Percentiles rank a stretch among this genome's conserved stretches.
These are phyloP conservation scores for Lithophane leautieri DNA, from an alignment of 2,888 invertebrate species.

Conservation along the genomic window DNA sequence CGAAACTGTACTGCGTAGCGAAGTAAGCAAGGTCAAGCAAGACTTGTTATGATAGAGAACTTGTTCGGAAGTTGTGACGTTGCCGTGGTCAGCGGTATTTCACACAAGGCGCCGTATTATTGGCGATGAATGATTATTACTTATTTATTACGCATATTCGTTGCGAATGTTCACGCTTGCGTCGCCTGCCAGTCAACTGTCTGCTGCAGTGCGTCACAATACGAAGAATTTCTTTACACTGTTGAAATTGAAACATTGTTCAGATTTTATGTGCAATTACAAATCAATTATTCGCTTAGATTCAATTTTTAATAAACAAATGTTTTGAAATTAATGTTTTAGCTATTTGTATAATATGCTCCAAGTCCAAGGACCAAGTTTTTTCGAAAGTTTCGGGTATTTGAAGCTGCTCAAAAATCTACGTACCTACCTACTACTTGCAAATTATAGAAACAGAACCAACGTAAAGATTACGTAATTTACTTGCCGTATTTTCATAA, in stretches of 20 bases:
- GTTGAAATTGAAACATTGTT: conserved; percentile 48
- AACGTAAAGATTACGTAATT: conserved; percentile 31
- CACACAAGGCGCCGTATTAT: conserved; percentile 45
- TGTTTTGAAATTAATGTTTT: conserved; percentile 24
- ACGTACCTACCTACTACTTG: background rate
- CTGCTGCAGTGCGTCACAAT: conserved; percentile 44
- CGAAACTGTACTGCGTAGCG: conserved; percentile 31
- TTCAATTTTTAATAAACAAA: conserved; percentile 28
- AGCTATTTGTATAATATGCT: conserved; percentile 13
- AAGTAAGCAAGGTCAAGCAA: conserved; percentile 58
- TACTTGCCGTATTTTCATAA: conserved; percentile 1
- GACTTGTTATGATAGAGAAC: conserved; percentile 54
- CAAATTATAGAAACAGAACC: conserved; percentile 1
- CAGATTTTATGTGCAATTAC: conserved; percentile 41
- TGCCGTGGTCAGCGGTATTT: conserved; percentile 47
- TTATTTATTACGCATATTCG: conserved; percentile 47
- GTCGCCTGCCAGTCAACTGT: conserved; percentile 18
- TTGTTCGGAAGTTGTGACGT: conserved; percentile 38
- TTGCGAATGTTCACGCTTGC: conserved; percentile 29
- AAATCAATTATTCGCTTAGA: conserved; percentile 33
- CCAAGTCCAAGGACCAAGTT: background rate
- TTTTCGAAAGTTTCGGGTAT: conserved; percentile 14
- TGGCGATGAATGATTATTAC: conserved; percentile 56
- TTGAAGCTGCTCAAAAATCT: background rate
- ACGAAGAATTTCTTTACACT: conserved; percentile 41